These are phyloP conservation scores for Myotis davidii DNA, from an alignment of 2,113 vertebrate species.

Conservation along the genomic window DNA sequence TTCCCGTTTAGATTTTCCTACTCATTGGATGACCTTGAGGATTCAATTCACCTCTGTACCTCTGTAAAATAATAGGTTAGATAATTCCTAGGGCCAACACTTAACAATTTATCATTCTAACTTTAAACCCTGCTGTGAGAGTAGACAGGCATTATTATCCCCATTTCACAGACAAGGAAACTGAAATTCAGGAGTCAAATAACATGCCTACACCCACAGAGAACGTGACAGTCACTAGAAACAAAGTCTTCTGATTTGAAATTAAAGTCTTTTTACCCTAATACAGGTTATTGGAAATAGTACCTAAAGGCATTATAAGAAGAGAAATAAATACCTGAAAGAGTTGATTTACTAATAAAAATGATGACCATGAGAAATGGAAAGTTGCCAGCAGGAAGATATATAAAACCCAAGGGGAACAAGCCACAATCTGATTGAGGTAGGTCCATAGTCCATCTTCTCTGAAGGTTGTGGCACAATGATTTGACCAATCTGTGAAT, in stretches of 20 bases:
- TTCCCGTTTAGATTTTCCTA: background rate
- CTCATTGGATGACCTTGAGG: background rate
- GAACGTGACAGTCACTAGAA: background rate
- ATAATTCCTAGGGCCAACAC: background rate
- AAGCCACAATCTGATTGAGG: slow-evolving; percentile 85
- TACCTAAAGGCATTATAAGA: slow-evolving; percentile 23
- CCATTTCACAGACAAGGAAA: slow-evolving; percentile 26
- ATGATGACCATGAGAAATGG: slow-evolving; percentile 89
- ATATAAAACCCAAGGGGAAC: slow-evolving; percentile 93
- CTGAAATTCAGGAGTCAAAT: background rate
- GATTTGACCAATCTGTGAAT: slow-evolving; percentile 91
- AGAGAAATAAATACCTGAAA: slow-evolving; percentile 89
- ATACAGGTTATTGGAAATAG: background rate
- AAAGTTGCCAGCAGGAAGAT: slow-evolving; percentile 88
- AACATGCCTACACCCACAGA: background rate
- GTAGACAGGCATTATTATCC: background rate
- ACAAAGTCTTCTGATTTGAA: slow-evolving; percentile 33
- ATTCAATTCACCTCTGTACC: slow-evolving; percentile 16
- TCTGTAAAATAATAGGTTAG: slow-evolving; percentile 16
- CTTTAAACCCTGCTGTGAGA: background rate
- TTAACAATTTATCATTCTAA: slow-evolving; percentile 23
- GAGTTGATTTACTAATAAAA: slow-evolving; percentile 89
- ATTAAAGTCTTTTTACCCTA: background rate
- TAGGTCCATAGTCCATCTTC: slow-evolving; percentile 87
- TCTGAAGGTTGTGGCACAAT: slow-evolving; percentile 85